Base-by-base conservation (phyloP, 2,888 invertebrate genomes). In the Vandiemenella viatica region DNA sequence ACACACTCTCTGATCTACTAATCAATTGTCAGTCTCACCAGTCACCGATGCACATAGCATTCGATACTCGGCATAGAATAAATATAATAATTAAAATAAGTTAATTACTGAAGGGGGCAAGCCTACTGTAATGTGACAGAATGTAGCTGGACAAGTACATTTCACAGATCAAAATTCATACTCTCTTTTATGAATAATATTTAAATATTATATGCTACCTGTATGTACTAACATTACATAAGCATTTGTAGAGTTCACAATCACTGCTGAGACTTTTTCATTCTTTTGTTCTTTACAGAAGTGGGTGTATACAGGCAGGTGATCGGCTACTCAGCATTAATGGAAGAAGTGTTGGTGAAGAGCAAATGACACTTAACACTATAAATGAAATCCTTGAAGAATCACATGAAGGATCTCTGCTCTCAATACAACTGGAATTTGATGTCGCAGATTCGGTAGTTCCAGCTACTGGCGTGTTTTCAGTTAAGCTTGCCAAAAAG, bases 381-480 rank as follows among this genome's bases (percentile, higher is more conserved):
- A 63, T 67, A 3, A 64, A 62, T 45, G 60, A 61, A 45, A 56
- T 67, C 52, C 58, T 71, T 38, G 57, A 59, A 37, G 38, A 47
- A 18, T 49, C 51, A 3, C 37, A 51, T 16, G 50, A 52, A 15
- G 60, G 62, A 45, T 59, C 61, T 4, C 60, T 83, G 69, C 73
- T 91, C 37, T 81, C 81, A 41, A 64, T 93, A 38, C 83, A 85
- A 58, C 76, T 87, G 1, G 91, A 92, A 63, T 92, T 92, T 65
- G 89, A 87, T 67, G 88, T 92, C 65, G 85, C 89, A 8, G 91
- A 92, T 56, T 80, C 89, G 0, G 89, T 92, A 41, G 86, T 91
- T 55, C 90, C 92, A 2, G 83, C 87, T 5, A 86, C 87, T 58
- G 92, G 92, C 0, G 82, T 90, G 0, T 93, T 92, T 62, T 86